These are phyloP conservation scores for Plecturocebus donacophilus DNA, from an alignment of 2,113 vertebrate genomes.

Conservation along the genomic window DNA sequence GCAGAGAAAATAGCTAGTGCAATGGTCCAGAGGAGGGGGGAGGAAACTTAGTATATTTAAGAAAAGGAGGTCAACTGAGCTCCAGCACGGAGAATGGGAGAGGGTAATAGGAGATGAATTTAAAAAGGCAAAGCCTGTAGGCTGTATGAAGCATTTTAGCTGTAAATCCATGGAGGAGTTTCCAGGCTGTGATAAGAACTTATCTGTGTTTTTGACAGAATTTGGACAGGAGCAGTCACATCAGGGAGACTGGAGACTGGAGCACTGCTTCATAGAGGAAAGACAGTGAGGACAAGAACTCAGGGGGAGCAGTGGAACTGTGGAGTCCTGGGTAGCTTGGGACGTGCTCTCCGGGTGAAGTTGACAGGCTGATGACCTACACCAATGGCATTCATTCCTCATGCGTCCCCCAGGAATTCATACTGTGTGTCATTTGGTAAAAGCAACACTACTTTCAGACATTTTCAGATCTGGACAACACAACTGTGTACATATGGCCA, in stretches of 20 bases:
- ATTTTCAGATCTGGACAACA: not conserved
- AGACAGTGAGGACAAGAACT: too few relatives aligned
- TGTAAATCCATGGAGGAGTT: not conserved
- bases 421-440: not conserved
- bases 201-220: not conserved
- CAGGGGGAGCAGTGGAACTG: not conserved
- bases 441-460: not conserved
- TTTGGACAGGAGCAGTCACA: not conserved
- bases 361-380: not conserved
- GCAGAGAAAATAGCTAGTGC: not conserved
- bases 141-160: not conserved
- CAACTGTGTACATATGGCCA: not conserved
- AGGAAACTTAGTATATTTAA: not conserved
- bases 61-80: not conserved
- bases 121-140: not conserved
- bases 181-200: not conserved
- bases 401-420: not conserved
- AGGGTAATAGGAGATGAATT: not conserved
- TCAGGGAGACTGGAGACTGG: not conserved
- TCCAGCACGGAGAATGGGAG: not conserved
- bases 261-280: not conserved
- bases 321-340: not conserved
- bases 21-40: not conserved
- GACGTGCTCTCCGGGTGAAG: not conserved
- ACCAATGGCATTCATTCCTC: not conserved